A percentile compares a stretch with the other conserved stretches of the same genome.
phyloP scores from a whole-genome alignment of 2,888 invertebrate species.

The Ormyrus nitidulus region DNA sequence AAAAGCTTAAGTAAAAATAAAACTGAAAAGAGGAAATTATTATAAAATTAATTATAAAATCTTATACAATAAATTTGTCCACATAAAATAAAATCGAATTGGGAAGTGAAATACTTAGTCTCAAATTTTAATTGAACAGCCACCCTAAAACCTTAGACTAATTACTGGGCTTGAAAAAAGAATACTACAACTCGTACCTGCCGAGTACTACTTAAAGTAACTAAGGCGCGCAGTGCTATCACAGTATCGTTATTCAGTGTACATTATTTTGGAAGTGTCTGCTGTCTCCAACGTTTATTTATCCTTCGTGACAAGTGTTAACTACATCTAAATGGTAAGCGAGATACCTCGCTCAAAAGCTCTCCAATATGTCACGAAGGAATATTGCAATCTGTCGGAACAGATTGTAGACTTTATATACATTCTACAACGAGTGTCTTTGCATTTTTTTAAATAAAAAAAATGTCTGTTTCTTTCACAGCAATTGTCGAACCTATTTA shows the following conservation, averaged over 20 bases:
- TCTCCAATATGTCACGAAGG: slow-evolving; percentile 28
- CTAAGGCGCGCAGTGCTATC: slow-evolving; percentile 59
- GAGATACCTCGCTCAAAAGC: slow-evolving; percentile 16
- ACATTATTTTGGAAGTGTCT: slow-evolving; percentile 47
- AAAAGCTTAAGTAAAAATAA: not conserved
- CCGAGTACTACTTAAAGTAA: slow-evolving; percentile 57
- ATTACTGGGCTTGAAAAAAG: slow-evolving; percentile 27
- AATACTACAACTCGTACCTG: slow-evolving; percentile 56
- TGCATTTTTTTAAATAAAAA: slow-evolving; percentile 18
- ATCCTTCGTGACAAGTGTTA: slow-evolving; percentile 19
- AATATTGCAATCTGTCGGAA: not conserved
- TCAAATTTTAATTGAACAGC: slow-evolving; percentile 24
- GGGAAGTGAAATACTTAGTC: no score
- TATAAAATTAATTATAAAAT: not conserved
- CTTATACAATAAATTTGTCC: no score
- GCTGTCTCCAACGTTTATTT: slow-evolving; percentile 26
- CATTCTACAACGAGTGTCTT: slow-evolving; percentile 36
- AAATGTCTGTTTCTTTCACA: slow-evolving; percentile 26
- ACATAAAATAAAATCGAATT: no score
- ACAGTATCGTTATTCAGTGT: slow-evolving; percentile 58
- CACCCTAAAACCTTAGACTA: slow-evolving; percentile 36
- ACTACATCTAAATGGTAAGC: slow-evolving; percentile 25
- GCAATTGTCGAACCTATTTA: slow-evolving; percentile 37
- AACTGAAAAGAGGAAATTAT: not conserved
- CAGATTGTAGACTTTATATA: slow-evolving; percentile 25